Evolutionary conservation across 1,140 invertebrate genomes (phyloP), one percentile per base, ranked within the genome.

Genomic region (Atta cephalotes): DNA sequence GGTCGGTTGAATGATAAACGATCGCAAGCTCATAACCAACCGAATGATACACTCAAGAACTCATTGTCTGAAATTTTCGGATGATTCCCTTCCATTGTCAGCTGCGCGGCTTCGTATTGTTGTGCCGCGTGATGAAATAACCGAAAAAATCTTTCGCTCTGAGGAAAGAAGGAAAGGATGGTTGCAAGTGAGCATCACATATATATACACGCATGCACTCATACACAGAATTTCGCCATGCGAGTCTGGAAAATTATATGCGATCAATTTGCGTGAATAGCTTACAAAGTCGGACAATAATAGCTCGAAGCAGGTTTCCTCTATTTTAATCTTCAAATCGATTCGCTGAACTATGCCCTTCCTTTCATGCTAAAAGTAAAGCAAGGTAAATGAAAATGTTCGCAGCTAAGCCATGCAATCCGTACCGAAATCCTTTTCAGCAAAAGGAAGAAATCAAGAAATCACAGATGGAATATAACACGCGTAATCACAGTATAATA

Each of bases 1-100:
- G 60, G 66, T 53, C 63, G 82, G 88, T 65, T 68, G 87, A 92
- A 94, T 94, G 94, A 95, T 94, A 92, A 95, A 95, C 92, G 94
- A 94, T 86, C 89, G 84, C 86, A 72, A 88, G 87, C 79, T 93
- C 93, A 92, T 94, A 94, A 95, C 94, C 93, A 93, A 92, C 87
- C 91, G 89, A 94, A 94, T 94, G 94, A 94, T 94, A 94, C 93
- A 94, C 91, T 94, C 92, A 77, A 86, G 77, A 56, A 87, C 90
- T 92, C 90, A 94, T 94, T 94, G 94, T 95, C 88, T 91, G 76
- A 90, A 91, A 85, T 92, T 93, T 92, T 93, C 92, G 91, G 89
- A 86, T 87, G 90, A 89, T 92, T 92, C 88, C 84, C n/a, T 60
- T 45, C 86, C 60, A 93, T 94, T 91, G 91, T 91, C 79, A 85